These are phyloP conservation scores for Macrobrachium rosenbergii DNA, from an alignment of 1,140 invertebrate genomes.

Conservation along the genomic window DNA sequence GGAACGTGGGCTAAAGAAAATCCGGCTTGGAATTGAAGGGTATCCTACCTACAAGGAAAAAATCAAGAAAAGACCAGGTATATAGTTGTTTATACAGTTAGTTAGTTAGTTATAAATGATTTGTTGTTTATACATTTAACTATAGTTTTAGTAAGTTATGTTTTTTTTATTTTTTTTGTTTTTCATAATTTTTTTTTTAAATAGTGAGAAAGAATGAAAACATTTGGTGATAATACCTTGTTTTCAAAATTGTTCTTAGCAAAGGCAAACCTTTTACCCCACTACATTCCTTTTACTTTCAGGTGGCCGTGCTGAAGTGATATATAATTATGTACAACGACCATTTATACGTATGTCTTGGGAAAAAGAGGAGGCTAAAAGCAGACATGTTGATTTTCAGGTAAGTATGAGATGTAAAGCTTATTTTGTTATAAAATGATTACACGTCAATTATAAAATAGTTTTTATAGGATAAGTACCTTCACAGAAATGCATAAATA, in stretches of 20 bases:
- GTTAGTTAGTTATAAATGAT: no score
- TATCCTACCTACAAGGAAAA: conserved; percentile 99
- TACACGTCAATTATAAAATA: no score
- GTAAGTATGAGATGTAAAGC: conserved; percentile 65
- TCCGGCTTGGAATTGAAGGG: conserved; percentile 98
- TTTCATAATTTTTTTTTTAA: not conserved
- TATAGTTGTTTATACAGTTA: not conserved
- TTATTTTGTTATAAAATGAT: not conserved
- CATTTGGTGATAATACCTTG: not conserved
- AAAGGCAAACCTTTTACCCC: not conserved
- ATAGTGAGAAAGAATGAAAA: not conserved
- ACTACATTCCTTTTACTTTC: conserved; percentile 10
- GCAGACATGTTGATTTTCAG: conserved; percentile 97
- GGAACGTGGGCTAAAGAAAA: conserved; percentile 98
- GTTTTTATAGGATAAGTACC: no score
- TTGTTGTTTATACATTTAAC: not conserved
- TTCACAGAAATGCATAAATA: no score
- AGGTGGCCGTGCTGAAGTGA: conserved; percentile 80
- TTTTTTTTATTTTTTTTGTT: not conserved
- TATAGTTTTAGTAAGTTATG: not conserved
- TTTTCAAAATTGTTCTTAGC: not conserved
- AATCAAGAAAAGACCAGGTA: conserved; percentile 86
- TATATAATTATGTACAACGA: conserved; percentile 99
- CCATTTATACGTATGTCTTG: conserved; percentile 99
- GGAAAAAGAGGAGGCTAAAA: conserved; percentile 99